Base-by-base conservation (phyloP, 2,113 vertebrate genomes). In the Ochotona princeps region DNA sequence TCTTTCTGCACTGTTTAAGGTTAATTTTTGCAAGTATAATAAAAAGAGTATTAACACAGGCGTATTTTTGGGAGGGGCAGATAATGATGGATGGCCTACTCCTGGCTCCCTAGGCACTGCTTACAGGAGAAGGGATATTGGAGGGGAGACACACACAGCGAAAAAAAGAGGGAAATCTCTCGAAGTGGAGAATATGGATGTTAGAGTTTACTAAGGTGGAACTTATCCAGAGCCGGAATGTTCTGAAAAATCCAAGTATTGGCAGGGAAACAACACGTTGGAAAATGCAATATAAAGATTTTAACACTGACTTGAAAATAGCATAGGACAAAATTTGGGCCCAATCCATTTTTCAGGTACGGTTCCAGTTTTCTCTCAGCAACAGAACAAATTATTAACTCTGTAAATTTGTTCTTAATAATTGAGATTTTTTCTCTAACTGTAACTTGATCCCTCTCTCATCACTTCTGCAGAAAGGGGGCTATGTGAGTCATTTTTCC, bases 361-460 rank as follows among this genome's bases (percentile, higher is more conserved):
- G 5, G 4, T 28, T 90, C 44, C 67, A 69, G 21, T 90, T 85
- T 83, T 67, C 60, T 51, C 35, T 91, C 35, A 79, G 47, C 73
- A 73, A 82, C 44, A 80, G 30, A 81, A 82, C 51, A 84, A 76
- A 81, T 94, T 95, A 97, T 83, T 76, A 94, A 30, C 49, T 9
- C 67, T 88, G 51, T 89, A 92, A 96, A 79, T 12, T 84, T n/a
- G 38, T 66, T 38, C 35, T 25, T 96, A 74, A 91, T 94, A 95
- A 93, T 92, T 95, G 28, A 47, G 32, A 30, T 49, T 4, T 83
- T 2, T 54, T 78, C 73, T 70, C 18, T 80, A 93, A 80, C 35
- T 73, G 3, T 12, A 94, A 49, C 25, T 8, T 66, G 80, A 97
- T 96, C 96, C 91, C 96, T 92, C 69, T 92, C 66, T 89, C 15